Conservation (phyloP, 2,113 vertebrate species). For the Haemorhous mexicanus region DNA sequence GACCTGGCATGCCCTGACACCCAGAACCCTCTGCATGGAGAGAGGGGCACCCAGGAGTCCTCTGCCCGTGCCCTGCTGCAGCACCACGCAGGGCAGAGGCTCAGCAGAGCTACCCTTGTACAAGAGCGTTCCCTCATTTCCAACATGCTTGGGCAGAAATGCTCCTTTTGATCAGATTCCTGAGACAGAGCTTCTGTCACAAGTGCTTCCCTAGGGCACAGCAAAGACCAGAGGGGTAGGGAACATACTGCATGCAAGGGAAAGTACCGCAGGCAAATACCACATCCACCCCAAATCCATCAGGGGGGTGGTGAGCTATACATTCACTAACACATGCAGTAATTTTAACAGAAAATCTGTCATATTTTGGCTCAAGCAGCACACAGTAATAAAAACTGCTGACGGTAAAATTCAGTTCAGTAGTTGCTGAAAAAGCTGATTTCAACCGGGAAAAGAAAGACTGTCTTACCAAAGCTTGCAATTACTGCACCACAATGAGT, state of each 20-base stretch:
- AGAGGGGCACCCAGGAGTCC: fast-evolving
- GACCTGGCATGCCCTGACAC: not conserved
- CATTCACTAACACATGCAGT: not conserved
- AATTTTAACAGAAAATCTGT: not conserved
- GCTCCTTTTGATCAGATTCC: not conserved
- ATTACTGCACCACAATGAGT: not conserved
- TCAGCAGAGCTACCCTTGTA: fast-evolving
- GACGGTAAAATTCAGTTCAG: not conserved
- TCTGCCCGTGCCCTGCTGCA: not conserved
- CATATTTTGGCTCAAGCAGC: not conserved
- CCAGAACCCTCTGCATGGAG: not conserved
- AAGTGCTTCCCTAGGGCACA: not conserved
- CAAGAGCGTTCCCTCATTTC: fast-evolving
- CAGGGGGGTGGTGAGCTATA: not conserved
- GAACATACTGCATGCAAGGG: not conserved
- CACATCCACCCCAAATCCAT: not conserved
- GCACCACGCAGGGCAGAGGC: not conserved
- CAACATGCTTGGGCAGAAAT: not conserved
- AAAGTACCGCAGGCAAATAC: fast-evolving
- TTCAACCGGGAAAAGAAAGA: not conserved
- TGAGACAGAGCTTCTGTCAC: not conserved
- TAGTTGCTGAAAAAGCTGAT: not conserved
- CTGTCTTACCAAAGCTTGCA: not conserved
- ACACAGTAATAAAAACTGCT: not conserved
- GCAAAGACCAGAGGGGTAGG: not conserved